These are phyloP conservation scores for Microplitis deprimator DNA, from an alignment of 2,888 invertebrate species.

Conservation along the genomic window DNA sequence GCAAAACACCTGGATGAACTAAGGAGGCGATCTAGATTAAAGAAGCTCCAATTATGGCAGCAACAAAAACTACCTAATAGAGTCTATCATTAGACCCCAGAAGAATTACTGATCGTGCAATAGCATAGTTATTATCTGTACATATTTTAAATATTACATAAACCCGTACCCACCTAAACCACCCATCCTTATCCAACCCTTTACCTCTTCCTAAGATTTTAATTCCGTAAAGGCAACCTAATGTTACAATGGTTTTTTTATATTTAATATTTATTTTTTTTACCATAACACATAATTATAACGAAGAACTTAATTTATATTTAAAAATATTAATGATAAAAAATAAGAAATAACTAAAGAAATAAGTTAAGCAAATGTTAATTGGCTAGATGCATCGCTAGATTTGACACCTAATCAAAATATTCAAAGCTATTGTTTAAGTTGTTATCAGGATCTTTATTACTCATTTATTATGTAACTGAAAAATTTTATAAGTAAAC, in stretches of 20 bases:
- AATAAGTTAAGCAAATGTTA: neutral
- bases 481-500: neutral
- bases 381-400: neutral
- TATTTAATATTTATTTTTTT: neutral
- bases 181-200: neutral
- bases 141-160: neutral
- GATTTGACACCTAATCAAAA: neutral
- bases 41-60: neutral
- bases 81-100: neutral
- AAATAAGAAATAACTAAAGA: too few species aligned
- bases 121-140: neutral
- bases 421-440: neutral
- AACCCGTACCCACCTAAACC: neutral
- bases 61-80: neutral
- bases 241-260: neutral
- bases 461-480: neutral
- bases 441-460: neutral
- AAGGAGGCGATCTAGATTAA: slow-evolving; percentile 20
- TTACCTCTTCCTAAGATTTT: neutral
- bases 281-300: neutral
- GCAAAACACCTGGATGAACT: slow-evolving; percentile 29
- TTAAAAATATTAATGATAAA: neutral
- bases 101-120: neutral
- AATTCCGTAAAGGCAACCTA: neutral
- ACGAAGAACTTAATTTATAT: neutral